Evolutionary conservation across 2,797 vertebrate species (phyloP), one percentile per base, ranked within the genome.

Genomic region (Nyctalus aviator): DNA sequence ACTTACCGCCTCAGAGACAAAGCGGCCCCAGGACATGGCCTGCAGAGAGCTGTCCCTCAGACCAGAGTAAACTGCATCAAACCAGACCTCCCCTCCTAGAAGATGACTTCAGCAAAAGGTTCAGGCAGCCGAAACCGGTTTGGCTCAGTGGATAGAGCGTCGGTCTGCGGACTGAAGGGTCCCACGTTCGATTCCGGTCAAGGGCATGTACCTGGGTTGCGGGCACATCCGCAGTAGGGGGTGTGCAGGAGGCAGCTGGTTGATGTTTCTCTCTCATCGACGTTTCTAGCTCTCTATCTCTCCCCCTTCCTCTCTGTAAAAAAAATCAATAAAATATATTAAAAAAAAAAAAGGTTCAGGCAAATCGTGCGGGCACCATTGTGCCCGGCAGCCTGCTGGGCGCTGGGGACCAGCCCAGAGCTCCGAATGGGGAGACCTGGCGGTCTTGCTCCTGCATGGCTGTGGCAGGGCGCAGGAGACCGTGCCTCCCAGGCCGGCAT

Each of bases 351-450:
- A 44, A 44, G 55, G 20, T n/a, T 13, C 25, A 37, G 59, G 73
- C n/a, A 27, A 0, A 27, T 76, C 77, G 8, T 1, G 0, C 2
- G 0, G 12, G 14, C 35, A 3, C 15, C 37, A 41, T 41, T 0
- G 13, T 32, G 18, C 66, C 0, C 0, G 68, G 37, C 81, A 7
- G 7, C 23, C 46, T 78, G 50, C 69, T 64, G 6, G 64, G 75
- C 30, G 1, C n/a, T 7, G 59, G 75, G 21, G 68, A 25, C 37
- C 32, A 9, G 6, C 59, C 68, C 72, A 23, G 11, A 46, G 83
- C 83, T 32, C 59, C 12, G n/a, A 21, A 35, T 53, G 6, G 23
- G 77, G n/a, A 69, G 30, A 1, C 41, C 83, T 50, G 6, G 13
- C 35, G 2, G 68, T 55, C 44, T 37, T 25, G 53, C 73, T 77